Percentiles rank a stretch among this genome's conserved stretches.
Evolutionary conservation across 1,140 invertebrate genomes (phyloP).

Genomic region (Leptinotarsa undecemlineata): DNA sequence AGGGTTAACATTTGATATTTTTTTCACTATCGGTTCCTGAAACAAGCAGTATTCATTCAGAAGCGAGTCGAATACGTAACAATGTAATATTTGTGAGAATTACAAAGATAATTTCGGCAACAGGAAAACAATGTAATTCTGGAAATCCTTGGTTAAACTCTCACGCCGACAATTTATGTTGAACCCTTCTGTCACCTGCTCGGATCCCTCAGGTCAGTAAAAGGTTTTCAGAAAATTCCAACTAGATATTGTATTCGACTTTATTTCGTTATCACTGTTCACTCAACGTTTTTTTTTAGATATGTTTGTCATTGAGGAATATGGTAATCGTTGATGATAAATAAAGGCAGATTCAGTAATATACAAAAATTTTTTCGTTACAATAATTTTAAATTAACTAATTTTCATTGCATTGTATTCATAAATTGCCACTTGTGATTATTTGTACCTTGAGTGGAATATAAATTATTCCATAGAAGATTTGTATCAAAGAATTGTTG

Average conservation of each 20-base stretch:
- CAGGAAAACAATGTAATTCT: conserved; percentile 31
- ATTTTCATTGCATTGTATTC: too few species aligned
- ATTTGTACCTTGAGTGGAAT: too few species aligned
- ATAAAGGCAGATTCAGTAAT: too few species aligned
- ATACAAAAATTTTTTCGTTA: too few species aligned
- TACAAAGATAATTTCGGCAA: conserved; percentile 14
- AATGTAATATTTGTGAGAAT: conserved; percentile 1
- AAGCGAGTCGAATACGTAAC: neutral
- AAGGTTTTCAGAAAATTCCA: neutral
- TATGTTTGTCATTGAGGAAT: too few species aligned
- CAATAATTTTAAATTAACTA: too few species aligned
- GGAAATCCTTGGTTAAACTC: conserved; percentile 19
- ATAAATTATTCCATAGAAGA: too few species aligned
- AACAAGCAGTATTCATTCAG: neutral
- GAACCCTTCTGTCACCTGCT: conserved; percentile 27
- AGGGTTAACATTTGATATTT: neutral
- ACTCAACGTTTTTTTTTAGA: too few species aligned
- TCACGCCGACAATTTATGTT: conserved; percentile 25
- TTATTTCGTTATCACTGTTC: too few species aligned
- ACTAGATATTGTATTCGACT: conserved; percentile 3
- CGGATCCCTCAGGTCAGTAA: neutral
- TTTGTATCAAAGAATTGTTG: too few species aligned
- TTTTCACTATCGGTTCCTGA: neutral
- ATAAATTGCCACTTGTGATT: too few species aligned
- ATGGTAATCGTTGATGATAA: too few species aligned